phyloP scores from a whole-genome alignment of 1,140 invertebrate genomes.

The Subanguina moxae region DNA sequence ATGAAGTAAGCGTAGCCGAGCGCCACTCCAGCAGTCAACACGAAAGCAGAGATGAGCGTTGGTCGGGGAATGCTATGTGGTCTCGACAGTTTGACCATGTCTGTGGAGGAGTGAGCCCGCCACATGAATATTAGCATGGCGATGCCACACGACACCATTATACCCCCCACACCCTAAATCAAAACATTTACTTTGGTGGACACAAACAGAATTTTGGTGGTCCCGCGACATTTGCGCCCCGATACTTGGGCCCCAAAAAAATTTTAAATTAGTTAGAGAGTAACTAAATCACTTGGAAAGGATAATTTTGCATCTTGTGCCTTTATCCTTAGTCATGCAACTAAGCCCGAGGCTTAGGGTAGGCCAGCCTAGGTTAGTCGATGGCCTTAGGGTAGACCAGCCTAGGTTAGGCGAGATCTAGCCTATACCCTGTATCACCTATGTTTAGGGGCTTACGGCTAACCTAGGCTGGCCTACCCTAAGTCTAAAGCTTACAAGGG shows the following conservation, averaged over 20 bases:
- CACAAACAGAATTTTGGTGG: not conserved
- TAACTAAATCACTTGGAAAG: not conserved
- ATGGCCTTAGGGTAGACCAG: too few species aligned
- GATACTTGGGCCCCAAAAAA: too few species aligned
- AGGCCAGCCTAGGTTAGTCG: too few species aligned
- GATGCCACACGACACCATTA: slow-evolving; percentile 40
- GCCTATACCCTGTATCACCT: too few species aligned
- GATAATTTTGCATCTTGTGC: slow-evolving; percentile 12
- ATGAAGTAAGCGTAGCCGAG: slow-evolving; percentile 57
- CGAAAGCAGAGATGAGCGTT: slow-evolving; percentile 53
- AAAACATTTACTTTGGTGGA: not conserved
- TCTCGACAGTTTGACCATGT: slow-evolving; percentile 46
- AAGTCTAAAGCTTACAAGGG: slow-evolving; percentile 1
- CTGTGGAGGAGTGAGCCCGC: slow-evolving; percentile 26
- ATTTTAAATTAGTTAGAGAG: too few species aligned
- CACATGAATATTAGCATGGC: slow-evolving; percentile 52
- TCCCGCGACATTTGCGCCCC: not conserved
- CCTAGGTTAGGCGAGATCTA: too few species aligned
- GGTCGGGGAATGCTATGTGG: slow-evolving; percentile 56
- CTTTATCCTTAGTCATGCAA: slow-evolving; percentile 4
- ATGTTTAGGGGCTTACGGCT: too few species aligned
- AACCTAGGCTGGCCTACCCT: too few species aligned
- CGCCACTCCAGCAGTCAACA: slow-evolving; percentile 52
- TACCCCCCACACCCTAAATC: slow-evolving; percentile 14
- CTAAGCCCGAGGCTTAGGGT: too few species aligned